Conservation (phyloP, 2,113 vertebrate species). For the Embiotoca jacksoni region DNA sequence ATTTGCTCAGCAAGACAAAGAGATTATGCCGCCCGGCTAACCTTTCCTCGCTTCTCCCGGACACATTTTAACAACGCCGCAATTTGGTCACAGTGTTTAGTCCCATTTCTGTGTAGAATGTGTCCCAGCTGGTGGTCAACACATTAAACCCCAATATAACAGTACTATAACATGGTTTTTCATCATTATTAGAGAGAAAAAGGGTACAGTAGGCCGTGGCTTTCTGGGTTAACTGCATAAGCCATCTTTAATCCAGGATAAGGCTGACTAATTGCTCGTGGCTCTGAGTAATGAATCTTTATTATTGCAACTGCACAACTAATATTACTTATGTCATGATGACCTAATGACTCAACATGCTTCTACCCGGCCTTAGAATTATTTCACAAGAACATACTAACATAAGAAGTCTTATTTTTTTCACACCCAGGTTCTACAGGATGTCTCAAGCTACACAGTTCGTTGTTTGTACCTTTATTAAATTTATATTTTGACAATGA, state of each 20-base stretch:
- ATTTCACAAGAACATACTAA: not conserved
- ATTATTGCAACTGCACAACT: constrained; percentile 54
- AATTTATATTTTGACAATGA: not conserved
- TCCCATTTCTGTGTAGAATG: not conserved
- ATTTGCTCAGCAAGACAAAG: constrained; percentile 28
- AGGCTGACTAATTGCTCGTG: constrained; percentile 64
- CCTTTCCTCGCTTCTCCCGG: not conserved
- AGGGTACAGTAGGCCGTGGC: constrained; percentile 5
- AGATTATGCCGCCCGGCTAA: not conserved
- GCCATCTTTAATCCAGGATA: constrained; percentile 63
- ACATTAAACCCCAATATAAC: not conserved
- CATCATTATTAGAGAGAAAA: constrained; percentile 26
- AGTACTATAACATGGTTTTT: constrained; percentile 17
- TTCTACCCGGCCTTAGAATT: constrained; percentile 27
- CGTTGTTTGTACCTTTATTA: not conserved
- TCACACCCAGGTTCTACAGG: not conserved
- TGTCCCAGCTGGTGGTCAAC: not conserved
- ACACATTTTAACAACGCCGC: not conserved
- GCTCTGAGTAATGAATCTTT: constrained; percentile 64
- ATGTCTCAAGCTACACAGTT: not conserved
- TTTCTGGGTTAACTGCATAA: constrained; percentile 46
- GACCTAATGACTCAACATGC: constrained; percentile 35
- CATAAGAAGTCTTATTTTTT: not conserved
- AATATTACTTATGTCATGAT: constrained; percentile 32
- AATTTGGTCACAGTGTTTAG: not conserved